Base-by-base conservation (phyloP, 2,888 invertebrate genomes). In the Eupithecia abbreviata region DNA sequence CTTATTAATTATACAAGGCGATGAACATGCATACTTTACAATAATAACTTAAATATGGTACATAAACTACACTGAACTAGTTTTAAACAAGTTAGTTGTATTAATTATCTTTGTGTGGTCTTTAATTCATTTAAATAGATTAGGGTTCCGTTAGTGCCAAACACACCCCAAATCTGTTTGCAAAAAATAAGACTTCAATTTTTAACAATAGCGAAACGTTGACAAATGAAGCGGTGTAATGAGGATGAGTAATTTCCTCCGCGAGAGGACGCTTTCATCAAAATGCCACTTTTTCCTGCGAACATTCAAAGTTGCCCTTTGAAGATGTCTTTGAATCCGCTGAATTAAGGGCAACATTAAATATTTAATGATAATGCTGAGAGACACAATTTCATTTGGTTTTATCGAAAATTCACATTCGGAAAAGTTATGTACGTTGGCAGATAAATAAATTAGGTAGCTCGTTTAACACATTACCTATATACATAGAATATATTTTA, bases 211-310 rank as follows among this genome's bases (percentile, higher is more conserved):
- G 73, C 71, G 68, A 68, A 75, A 74, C 76, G 76, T 76, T 78
- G 76, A 78, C 76, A 74, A 79, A 77, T 75, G 73, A 77, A 77
- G 79, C 77, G 58, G 47, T 66, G 73, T 79, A 79, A 79, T 77
- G 55, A 79, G 74, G 70, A 77, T 72, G 74, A 77, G 74, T 77
- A 77, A 73, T 77, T 77, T 77, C 67, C 66, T 67, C 70, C 76
- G 70, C 71, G 12, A 75, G 75, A 73, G 75, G 78, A 73, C 73
- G 75, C 78, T 73, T 76, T 73, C 55, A 76, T 66, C 69, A 68
- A 79, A 76, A 76, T 71, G 77, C 43, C 62, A 77, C 72, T 74
- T 79, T 77, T 77, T 77, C 66, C 76, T 49, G 68, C 30, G 67
- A 77, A n/a, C 72, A 76, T 72, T 76, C 72, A 74, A 71, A 75